These are phyloP conservation scores for Candidula unifasciata DNA, from an alignment of 2,888 invertebrate genomes.

Conservation along the genomic window DNA sequence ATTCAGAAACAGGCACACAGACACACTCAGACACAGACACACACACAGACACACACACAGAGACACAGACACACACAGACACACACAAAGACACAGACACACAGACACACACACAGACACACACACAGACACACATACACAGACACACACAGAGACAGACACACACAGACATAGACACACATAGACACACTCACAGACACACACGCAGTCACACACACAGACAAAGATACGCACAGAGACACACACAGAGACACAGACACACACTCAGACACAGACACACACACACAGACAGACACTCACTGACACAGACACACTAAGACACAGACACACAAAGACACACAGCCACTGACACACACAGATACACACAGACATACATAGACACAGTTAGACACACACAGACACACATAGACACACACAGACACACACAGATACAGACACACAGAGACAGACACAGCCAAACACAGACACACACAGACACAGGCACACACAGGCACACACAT, in stretches of 20 bases:
- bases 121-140: conserved; percentile 8
- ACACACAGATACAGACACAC: no score
- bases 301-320: not conserved
- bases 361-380: no score
- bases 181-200: conserved; percentile 24
- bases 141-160: conserved; percentile 18
- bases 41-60: conserved; percentile 8
- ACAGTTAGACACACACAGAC: no score
- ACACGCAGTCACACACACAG: conserved; percentile 17
- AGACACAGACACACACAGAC: conserved; percentile 23
- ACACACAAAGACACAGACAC: conserved; percentile 24
- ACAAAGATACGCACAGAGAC: not conserved
- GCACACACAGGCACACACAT: no score
- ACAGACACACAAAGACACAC: no score
- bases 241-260: not conserved
- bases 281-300: not conserved
- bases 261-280: not conserved
- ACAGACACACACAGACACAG: no score
- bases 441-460: no score
- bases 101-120: conserved; percentile 16
- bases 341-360: no score
- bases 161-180: conserved; percentile 24
- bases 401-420: no score
- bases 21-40: not conserved
- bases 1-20: not conserved